These are phyloP conservation scores for Megamerina dolium DNA, from an alignment of 2,888 invertebrate species.

Conservation along the genomic window DNA sequence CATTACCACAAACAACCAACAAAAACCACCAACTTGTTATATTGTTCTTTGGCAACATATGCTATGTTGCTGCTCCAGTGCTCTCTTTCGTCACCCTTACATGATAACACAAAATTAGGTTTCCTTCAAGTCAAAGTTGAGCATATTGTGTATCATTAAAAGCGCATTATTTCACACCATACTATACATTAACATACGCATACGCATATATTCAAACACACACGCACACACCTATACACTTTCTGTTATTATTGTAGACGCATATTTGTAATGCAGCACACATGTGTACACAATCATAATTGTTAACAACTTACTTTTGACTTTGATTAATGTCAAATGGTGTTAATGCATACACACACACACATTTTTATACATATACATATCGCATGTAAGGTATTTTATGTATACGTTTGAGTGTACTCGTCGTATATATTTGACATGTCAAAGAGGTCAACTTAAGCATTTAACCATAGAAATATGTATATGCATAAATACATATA, in stretches of 20 bases:
- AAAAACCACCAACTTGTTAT: too few species aligned
- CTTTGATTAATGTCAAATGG: not conserved
- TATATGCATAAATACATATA: too few species aligned
- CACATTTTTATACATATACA: not conserved
- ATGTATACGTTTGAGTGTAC: not conserved
- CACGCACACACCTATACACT: not conserved
- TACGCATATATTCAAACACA: not conserved
- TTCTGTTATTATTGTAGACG: too few species aligned
- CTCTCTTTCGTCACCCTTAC: too few species aligned
- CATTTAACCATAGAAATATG: too few species aligned
- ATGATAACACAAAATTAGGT: not conserved
- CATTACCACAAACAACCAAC: too few species aligned
- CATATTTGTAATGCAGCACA: too few species aligned
- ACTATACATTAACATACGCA: too few species aligned
- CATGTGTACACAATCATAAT: not conserved
- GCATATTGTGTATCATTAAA: slow-evolving; percentile 5
- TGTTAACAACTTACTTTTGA: slow-evolving; percentile 5
- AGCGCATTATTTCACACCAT: slow-evolving; percentile 8
- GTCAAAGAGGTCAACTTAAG: not conserved
- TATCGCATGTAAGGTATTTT: not conserved
- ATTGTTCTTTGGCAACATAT: too few species aligned
- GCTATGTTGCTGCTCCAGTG: too few species aligned
- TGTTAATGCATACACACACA: not conserved
- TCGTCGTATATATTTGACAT: slow-evolving; percentile 1
- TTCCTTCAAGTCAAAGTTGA: not conserved